A percentile compares a stretch with the other conserved stretches of the same genome.
Conservation (phyloP, 2,888 invertebrate species). For the Latheticus oryzae region DNA sequence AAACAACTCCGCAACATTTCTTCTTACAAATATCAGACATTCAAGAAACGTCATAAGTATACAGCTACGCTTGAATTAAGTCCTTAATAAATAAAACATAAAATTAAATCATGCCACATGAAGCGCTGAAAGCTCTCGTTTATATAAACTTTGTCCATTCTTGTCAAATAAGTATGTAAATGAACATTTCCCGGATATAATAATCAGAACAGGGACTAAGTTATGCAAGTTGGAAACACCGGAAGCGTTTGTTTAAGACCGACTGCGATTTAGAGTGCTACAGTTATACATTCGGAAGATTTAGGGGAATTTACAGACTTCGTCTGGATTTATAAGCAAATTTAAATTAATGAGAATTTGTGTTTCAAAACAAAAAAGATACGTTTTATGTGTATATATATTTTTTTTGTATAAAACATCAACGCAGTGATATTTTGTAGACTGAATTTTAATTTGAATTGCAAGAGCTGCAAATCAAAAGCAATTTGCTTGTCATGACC, state of each 20-base stretch:
- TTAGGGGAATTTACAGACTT: slow-evolving; percentile 45
- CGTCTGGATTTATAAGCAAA: slow-evolving; percentile 25
- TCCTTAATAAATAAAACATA: slow-evolving; percentile 37
- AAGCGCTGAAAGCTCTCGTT: slow-evolving; percentile 30
- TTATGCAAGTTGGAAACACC: slow-evolving; percentile 48
- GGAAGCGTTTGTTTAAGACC: slow-evolving; percentile 47
- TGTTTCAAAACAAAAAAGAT: too few relatives aligned
- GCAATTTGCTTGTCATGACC: too few relatives aligned
- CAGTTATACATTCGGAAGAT: slow-evolving; percentile 47
- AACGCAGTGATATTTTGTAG: too few relatives aligned
- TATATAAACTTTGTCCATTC: slow-evolving; percentile 36
- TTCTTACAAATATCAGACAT: too few relatives aligned
- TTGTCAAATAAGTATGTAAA: slow-evolving; percentile 47
- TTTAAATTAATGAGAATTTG: slow-evolving; percentile 32
- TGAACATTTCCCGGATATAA: slow-evolving; percentile 51
- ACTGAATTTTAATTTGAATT: too few relatives aligned
- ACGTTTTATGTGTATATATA: too few relatives aligned
- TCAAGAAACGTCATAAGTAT: too few relatives aligned
- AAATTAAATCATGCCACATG: slow-evolving; percentile 35
- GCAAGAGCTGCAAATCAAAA: too few relatives aligned
- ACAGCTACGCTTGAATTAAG: too few relatives aligned
- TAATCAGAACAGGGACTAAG: slow-evolving; percentile 45
- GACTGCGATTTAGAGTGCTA: slow-evolving; percentile 43
- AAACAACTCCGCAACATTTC: too few relatives aligned
- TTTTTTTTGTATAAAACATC: too few relatives aligned